These are phyloP conservation scores for Anthoscopus minutus DNA, from an alignment of 2,113 vertebrate species.

Conservation along the genomic window DNA sequence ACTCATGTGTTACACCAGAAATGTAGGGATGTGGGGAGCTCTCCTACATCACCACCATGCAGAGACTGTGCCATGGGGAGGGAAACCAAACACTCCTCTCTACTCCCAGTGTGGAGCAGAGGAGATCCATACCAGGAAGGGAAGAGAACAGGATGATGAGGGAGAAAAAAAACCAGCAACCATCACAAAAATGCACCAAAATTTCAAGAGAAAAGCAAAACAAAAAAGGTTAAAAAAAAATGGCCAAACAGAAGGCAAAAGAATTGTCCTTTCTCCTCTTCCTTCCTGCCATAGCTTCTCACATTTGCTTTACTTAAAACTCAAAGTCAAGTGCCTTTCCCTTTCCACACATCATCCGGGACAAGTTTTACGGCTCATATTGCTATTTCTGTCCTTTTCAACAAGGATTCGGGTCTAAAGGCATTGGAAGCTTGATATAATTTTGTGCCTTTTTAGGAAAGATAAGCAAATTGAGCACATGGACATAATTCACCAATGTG, in stretches of 20 bases:
- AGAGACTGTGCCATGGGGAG: not conserved
- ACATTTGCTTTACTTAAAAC: not conserved
- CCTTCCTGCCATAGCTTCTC: not conserved
- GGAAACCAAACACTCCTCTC: not conserved
- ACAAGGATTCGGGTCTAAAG: not conserved
- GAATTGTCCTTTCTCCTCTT: not conserved
- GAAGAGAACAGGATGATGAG: not conserved
- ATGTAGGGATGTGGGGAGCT: fast-evolving
- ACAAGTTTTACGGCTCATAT: not conserved
- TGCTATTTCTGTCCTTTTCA: not conserved
- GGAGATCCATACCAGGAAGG: not conserved
- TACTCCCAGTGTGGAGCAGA: not conserved
- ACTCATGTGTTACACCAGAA: not conserved
- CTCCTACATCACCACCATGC: constrained; percentile 18
- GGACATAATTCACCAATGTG: not conserved
- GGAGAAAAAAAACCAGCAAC: fast-evolving
- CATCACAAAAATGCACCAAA: not conserved
- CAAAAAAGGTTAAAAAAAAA: not conserved
- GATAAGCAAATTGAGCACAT: not conserved
- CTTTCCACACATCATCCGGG: not conserved
- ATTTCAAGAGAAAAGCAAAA: not conserved
- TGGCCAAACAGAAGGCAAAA: not conserved
- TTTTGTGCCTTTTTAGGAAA: not conserved
- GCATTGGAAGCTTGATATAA: not conserved
- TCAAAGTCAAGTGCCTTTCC: not conserved